Percentiles rank a stretch among this genome's conserved stretches.
These are phyloP conservation scores for Salvelinus fontinalis DNA, from an alignment of 2,113 vertebrate species.

Conservation along the genomic window DNA sequence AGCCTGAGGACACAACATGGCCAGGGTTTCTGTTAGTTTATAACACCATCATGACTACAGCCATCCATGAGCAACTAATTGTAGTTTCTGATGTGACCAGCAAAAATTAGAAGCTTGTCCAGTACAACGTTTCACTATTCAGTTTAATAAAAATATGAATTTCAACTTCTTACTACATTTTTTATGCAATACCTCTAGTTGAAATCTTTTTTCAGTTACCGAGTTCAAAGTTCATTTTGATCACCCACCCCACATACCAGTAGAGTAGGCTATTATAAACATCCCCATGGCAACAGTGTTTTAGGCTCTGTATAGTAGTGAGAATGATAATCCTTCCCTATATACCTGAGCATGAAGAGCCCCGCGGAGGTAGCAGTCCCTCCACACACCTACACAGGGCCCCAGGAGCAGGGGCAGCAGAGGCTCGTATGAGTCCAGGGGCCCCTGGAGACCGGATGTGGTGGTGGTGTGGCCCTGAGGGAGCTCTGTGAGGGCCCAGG, in stretches of 20 bases:
- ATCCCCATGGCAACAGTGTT: conserved; percentile 42
- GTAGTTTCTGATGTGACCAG: too few relatives aligned
- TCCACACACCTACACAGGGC: conserved; percentile 86
- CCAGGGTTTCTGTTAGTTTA: background rate
- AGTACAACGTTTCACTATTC: too few relatives aligned
- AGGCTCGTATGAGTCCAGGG: conserved; percentile 65
- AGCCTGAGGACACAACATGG: conserved; percentile 54
- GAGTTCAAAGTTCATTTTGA: background rate
- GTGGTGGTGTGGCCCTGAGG: conserved; percentile 31
- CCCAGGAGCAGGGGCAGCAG: conserved; percentile 81
- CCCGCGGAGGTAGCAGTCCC: conserved; percentile 87
- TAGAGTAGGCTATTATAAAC: conserved; percentile 23
- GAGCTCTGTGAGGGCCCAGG: conserved; percentile 44
- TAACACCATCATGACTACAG: too few relatives aligned
- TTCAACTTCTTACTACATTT: too few relatives aligned
- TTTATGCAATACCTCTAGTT: too few relatives aligned
- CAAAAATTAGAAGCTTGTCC: too few relatives aligned
- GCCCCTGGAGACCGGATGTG: conserved; percentile 43
- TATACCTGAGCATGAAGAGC: conserved; percentile 84
- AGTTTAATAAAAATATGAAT: too few relatives aligned
- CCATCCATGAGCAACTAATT: too few relatives aligned
- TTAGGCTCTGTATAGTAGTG: conserved; percentile 6
- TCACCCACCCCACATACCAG: conserved; percentile 31
- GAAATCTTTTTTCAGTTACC: background rate
- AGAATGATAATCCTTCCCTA: background rate